Percentiles rank a stretch among this genome's conserved stretches.
phyloP scores from a whole-genome alignment of 2,797 vertebrate species.

The Neosalanx taihuensis region DNA sequence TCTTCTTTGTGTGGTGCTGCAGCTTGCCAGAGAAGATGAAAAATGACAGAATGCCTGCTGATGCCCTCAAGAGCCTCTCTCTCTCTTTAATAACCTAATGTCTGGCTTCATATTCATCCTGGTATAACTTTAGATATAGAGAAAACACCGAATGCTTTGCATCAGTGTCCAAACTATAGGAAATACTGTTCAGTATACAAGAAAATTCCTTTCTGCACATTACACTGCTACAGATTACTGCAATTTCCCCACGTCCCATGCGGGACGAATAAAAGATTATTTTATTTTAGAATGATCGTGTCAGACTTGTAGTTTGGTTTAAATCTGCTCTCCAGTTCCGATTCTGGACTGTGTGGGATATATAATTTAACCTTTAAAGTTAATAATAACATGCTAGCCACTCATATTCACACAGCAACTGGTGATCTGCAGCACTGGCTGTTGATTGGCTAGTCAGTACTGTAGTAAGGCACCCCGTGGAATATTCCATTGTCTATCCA shows the following conservation, averaged over 20 bases:
- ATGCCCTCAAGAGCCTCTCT: background rate
- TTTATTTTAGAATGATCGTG: no score
- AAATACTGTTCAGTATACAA: background rate
- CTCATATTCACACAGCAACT: background rate
- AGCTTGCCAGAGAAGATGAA: background rate
- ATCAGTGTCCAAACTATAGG: background rate
- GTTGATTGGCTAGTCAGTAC: constrained; percentile 65
- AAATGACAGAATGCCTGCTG: background rate
- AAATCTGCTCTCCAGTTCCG: no score
- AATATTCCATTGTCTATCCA: constrained; percentile 53
- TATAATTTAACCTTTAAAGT: background rate
- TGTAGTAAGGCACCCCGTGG: constrained; percentile 39
- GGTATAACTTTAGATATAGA: background rate
- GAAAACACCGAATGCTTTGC: background rate
- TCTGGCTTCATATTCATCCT: background rate
- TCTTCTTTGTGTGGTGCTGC: background rate
- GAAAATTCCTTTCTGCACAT: background rate
- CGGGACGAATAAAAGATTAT: no score
- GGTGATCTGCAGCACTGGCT: constrained; percentile 32
- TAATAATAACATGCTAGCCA: background rate
- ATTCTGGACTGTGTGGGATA: no score
- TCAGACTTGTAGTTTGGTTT: no score
- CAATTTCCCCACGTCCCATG: no score
- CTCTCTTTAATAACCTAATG: background rate
- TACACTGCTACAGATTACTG: background rate